Evolutionary conservation across 2,113 vertebrate species (phyloP), one percentile per base, ranked within the genome.

Genomic region (Sander lucioperca): DNA sequence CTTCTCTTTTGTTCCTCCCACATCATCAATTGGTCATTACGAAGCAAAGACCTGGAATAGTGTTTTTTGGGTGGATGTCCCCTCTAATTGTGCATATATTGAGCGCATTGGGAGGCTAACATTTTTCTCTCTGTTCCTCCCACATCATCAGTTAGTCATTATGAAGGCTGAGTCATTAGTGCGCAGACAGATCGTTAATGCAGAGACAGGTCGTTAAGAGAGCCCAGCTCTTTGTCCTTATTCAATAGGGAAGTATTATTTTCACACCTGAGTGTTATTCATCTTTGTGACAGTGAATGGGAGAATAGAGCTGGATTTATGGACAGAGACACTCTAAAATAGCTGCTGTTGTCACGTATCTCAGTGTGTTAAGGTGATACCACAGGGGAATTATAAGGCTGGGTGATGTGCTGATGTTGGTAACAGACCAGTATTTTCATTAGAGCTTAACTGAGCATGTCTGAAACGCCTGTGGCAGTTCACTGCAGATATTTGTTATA

Each of bases 71-170:
- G 74, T 23, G 7, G 53, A 87, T 69, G 61, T 80, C 82, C 45
- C 39, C 23, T 81, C 73, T 81, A 87, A 78, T 87, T 3, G 21
- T 50, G 58, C 79, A 83, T 79, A 65, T 76, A 91, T 87, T 83
- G 90, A 93, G 81, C 70, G 11, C 72, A 8, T 14, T 69, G 80
- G 83, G 78, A 89, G 66, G 70, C 74, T 72, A 82, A 83, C 85
- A 13, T 86, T 80, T 67, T 64, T 85, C 74, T 70, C 73, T 78
- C 51, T 27, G 88, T 82, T 88, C 91, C 90, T 91, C 91, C 87
- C 87, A 89, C 89, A 91, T 89, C 90, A 88, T 94, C 91, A 85
- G 79, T 84, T 83, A 74, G 83, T 90, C 87, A 87, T 91, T 90
- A 87, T 91, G 82, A 88, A 90, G 81, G 77, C 79, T 59, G 77